Evolutionary conservation across 2,888 invertebrate genomes (phyloP), one percentile per base, ranked within the genome.

Genomic region (Cheilosia vulpina): DNA sequence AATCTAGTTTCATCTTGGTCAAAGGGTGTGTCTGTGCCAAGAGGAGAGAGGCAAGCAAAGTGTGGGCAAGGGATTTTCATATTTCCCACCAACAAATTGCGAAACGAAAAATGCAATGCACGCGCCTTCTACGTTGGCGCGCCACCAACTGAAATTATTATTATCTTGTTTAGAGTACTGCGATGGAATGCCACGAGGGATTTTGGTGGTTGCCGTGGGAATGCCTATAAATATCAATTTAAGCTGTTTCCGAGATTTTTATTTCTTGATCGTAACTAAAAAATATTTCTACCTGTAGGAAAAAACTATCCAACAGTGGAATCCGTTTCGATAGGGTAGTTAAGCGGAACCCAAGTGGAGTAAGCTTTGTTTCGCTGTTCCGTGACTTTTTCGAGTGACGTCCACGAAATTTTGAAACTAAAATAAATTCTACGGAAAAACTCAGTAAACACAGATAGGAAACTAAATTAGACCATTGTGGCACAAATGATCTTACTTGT

Each of bases 181-280:
- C 62, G 21, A 31, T 66, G 60, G 41, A 77, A 62, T 72, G 63
- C 45, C 83, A 83, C 73, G 58, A 79, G 83, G 79, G 73, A n/a
- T 79, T 63, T 45, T 24, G 66, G 52, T 52, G 41, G 31, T 41
- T 47, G 31, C 60, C 58, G 53, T 55, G 45, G 77, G 43, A 47
- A 78, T 78, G 63, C 47, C 78, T 78, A 78, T 63, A 63, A 63
- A 78, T 68, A 55, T 45, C 68, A 13, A 11, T 11, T 17, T 0
- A 6, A 11, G 66, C 43, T 27, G 27, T 68, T 53, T 55, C n/a
- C 19, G 27, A 15, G 17, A 24, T n/a, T 21, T 21, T 6, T 47
- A 38, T 43, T 68, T 19, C 43, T 31, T 43, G 17, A 55, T 55
- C 7, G 43, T 19, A 11, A 19, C 55, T 68, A 45, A 45, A 68